Evolutionary conservation across 2,797 vertebrate species (phyloP), one percentile per base, ranked within the genome.

Genomic region (Cercopithecus diana): DNA sequence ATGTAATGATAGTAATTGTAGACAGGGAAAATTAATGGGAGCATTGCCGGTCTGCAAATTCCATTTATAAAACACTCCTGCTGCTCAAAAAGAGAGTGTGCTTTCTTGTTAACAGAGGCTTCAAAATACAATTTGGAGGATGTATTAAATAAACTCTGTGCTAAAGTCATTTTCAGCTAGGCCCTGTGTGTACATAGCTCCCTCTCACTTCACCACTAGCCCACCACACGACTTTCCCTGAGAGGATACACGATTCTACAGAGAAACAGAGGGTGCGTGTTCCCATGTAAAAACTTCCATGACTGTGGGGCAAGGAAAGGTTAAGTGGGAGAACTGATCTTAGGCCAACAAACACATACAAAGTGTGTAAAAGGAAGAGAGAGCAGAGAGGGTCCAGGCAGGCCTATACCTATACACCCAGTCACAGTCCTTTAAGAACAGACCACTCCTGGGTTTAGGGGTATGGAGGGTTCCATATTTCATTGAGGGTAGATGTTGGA

Each of bases 1-100:
- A 99, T 99, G 99, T 99, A 99, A 99, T 98, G 99, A 99, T 98
- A 99, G 98, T 99, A 99, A 99, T 99, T 98, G 97, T 98, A 99
- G 99, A 99, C 99, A 98, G 98, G 97, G 97, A 92, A 98, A 99
- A 99, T 98, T 98, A 98, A 99, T 98, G 98, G 92, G 96, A 98
- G 98, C 97, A 96, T 97, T 98, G 97, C 98, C 81, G 97, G 98
- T 97, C 98, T 98, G 97, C 97, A 99, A 99, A 99, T 99, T 99
- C 99, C 99, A 98, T 98, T 99, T 98, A 98, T 98, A 99, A 98
- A 98, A 97, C 93, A 98, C 97, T 98, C 97, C 98, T 92, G 96
- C 98, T 99, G 98, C 99, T 99, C 98, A 96, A 98, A 97, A 94
- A 87, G 97, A 99, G 98, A 99, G 98, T 99, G 98, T 99, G 98